Percentiles rank a stretch among this genome's conserved stretches.
phyloP scores from a whole-genome alignment of 2,797 vertebrate species.

The Hemibagrus guttatus region DNA sequence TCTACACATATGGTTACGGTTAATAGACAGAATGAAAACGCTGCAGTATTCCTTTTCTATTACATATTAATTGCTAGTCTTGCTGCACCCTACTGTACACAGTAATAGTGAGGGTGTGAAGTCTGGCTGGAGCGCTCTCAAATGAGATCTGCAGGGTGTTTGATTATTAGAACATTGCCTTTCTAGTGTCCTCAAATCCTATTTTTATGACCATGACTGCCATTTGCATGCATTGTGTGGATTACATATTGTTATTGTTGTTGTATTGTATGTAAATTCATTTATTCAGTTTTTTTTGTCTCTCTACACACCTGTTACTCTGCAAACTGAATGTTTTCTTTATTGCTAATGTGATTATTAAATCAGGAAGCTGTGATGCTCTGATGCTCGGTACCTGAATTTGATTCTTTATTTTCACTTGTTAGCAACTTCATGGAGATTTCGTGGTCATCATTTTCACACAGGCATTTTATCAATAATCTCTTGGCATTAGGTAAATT shows the following conservation, averaged over 20 bases:
- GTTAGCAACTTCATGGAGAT: neutral
- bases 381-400: neutral
- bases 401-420: neutral
- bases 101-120: constrained; percentile 43
- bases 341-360: neutral
- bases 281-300: neutral
- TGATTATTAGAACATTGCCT: neutral
- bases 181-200: neutral
- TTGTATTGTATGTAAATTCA: neutral
- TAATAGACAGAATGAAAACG: neutral
- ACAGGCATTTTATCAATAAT: constrained; percentile 12
- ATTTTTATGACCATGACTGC: neutral
- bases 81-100: constrained; percentile 32
- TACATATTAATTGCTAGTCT: constrained; percentile 36
- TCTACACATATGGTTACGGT: neutral
- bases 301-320: neutral
- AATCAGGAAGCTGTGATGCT: neutral
- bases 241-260: neutral
- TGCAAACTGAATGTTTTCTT: neutral
- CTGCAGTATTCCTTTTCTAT: constrained; percentile 20
- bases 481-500: constrained; percentile 60
- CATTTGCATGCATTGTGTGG: neutral
- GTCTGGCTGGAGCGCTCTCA: constrained; percentile 18
- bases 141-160: constrained; percentile 33
- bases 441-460: constrained; percentile 23